These are phyloP conservation scores for Drosophila ustulata DNA, from an alignment of 2,888 invertebrate genomes.

Conservation along the genomic window DNA sequence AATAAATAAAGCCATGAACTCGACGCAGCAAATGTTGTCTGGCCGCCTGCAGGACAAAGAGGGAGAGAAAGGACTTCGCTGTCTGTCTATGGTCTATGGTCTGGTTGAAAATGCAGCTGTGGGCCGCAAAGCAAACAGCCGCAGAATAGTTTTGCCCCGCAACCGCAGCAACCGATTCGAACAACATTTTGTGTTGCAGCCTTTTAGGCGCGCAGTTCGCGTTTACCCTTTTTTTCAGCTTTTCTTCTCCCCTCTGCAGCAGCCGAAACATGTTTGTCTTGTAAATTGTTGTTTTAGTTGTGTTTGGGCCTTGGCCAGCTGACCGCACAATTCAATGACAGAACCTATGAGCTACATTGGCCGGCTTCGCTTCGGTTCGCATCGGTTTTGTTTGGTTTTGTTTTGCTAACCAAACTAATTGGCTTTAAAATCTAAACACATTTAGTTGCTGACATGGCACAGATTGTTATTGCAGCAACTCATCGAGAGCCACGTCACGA, in stretches of 20 bases:
- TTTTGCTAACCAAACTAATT: conserved; percentile 62
- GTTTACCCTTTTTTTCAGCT: conserved; percentile 7
- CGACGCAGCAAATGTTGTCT: conserved; percentile 68
- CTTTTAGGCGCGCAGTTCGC: conserved; percentile 44
- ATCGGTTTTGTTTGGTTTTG: conserved; percentile 18
- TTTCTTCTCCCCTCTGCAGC: too few relatives aligned
- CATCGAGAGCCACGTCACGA: conserved; percentile 21
- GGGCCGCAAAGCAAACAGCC: conserved; percentile 55
- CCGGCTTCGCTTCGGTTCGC: conserved; percentile 27
- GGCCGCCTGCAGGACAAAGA: conserved; percentile 11
- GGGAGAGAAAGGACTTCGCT: not conserved
- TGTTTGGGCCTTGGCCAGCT: conserved; percentile 24
- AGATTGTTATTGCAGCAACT: conserved; percentile 41
- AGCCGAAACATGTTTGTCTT: conserved; percentile 41
- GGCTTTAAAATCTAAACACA: conserved; percentile 72
- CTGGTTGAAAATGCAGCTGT: conserved; percentile 46
- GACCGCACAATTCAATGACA: conserved; percentile 52
- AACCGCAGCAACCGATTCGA: conserved; percentile 45
- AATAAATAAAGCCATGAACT: conserved; percentile 78
- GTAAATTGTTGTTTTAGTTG: conserved; percentile 19
- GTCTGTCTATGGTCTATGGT: conserved; percentile 16
- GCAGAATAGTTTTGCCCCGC: conserved; percentile 52
- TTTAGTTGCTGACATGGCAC: conserved; percentile 58
- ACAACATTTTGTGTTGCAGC: conserved; percentile 50
- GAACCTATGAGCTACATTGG: conserved; percentile 50